Conservation (phyloP, 2,113 vertebrate genomes). For the Catagonus wagneri region DNA sequence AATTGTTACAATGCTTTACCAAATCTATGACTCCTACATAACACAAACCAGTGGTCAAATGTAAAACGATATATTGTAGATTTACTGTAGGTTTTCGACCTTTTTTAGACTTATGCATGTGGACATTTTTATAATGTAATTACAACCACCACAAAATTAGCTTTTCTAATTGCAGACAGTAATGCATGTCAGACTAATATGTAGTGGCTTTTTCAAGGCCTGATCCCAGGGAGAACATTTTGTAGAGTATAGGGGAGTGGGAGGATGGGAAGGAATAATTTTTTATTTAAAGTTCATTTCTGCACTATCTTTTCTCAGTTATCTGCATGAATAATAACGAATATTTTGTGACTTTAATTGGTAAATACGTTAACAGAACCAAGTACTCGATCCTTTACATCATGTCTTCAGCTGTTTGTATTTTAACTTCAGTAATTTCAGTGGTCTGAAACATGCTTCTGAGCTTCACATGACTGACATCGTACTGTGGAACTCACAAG, state of each 20-base stretch:
- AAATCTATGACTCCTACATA: slow-evolving; percentile 90
- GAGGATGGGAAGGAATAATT: slow-evolving; percentile 85
- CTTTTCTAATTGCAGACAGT: slow-evolving; percentile 90
- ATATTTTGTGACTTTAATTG: slow-evolving; percentile 87
- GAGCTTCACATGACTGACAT: slow-evolving; percentile 70
- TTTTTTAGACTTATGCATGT: slow-evolving; percentile 92
- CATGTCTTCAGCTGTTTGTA: slow-evolving; percentile 86
- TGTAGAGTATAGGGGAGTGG: slow-evolving; percentile 80
- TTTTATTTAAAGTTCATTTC: slow-evolving; percentile 86
- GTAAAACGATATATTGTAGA: slow-evolving; percentile 91
- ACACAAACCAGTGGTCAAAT: slow-evolving; percentile 89
- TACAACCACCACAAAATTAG: slow-evolving; percentile 89
- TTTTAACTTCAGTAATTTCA: slow-evolving; percentile 83
- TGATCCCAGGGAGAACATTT: slow-evolving; percentile 85
- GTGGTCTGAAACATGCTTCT: slow-evolving; percentile 77
- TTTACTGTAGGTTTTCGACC: slow-evolving; percentile 89
- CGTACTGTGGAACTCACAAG: slow-evolving; percentile 73
- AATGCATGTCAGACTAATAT: slow-evolving; percentile 94
- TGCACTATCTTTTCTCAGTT: slow-evolving; percentile 87
- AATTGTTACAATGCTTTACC: slow-evolving; percentile 93
- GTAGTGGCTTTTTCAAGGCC: slow-evolving; percentile 88
- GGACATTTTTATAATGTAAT: slow-evolving; percentile 88
- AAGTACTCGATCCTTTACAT: slow-evolving; percentile 86
- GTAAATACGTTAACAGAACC: slow-evolving; percentile 88
- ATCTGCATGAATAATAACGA: slow-evolving; percentile 89